A percentile compares a stretch with the other conserved stretches of the same genome.
Conservation (phyloP, 2,888 invertebrate species). For the Tubulanus polymorphus region DNA sequence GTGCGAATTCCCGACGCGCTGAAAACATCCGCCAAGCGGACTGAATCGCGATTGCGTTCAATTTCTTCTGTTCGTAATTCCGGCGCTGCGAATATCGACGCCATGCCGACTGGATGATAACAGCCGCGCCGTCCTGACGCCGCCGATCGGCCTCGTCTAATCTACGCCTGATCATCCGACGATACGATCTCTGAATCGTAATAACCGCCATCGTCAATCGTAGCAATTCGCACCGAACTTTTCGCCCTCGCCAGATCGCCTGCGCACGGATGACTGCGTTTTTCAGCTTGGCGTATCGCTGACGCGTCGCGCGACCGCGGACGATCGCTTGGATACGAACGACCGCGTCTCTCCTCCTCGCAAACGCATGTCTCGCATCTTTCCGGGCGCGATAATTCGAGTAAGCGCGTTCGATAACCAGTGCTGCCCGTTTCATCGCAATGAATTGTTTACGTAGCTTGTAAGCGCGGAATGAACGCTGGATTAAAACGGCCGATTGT, state of each 20-base stretch:
- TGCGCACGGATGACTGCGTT: constrained; percentile 17
- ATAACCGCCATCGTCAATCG: background rate
- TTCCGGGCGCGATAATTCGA: background rate
- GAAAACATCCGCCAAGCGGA: constrained; percentile 6
- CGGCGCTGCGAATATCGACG: constrained; percentile 5
- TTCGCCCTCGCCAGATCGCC: background rate
- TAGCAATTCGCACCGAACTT: background rate
- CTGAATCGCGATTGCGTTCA: constrained; percentile 23
- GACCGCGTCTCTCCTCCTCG: constrained; percentile 10
- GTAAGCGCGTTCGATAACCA: background rate
- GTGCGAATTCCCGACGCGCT: constrained; percentile 8
- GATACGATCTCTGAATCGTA: background rate
- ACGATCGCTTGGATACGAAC: constrained; percentile 19
- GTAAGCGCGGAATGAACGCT: constrained; percentile 15
- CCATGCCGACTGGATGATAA: constrained; percentile 18
- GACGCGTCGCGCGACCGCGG: constrained; percentile 15
- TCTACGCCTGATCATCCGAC: too few species aligned
- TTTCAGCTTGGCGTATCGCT: constrained; percentile 8
- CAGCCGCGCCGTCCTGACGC: background rate
- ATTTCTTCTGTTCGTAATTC: background rate
- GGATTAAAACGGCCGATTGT: constrained; percentile 18
- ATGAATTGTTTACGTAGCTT: constrained; percentile 8
- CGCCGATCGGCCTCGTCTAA: background rate
- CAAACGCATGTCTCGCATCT: background rate
- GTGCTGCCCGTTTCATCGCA: constrained; percentile 5